A percentile compares a stretch with the other conserved stretches of the same genome.
These are phyloP conservation scores for Tympanoctomys barrerae DNA, from an alignment of 2,797 vertebrate species.

Conservation along the genomic window DNA sequence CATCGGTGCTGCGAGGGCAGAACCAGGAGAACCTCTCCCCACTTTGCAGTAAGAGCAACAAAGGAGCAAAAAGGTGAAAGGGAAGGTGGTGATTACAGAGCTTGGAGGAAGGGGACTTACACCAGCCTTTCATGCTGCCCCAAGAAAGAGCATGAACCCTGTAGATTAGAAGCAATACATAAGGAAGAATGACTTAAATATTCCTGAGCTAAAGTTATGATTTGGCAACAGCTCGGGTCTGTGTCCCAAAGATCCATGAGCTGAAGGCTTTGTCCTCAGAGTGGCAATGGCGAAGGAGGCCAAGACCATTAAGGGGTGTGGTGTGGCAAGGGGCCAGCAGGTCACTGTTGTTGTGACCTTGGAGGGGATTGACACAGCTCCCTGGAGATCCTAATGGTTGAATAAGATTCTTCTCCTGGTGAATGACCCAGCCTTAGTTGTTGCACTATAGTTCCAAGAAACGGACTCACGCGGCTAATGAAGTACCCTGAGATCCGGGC, in stretches of 20 bases:
- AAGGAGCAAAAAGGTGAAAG: not conserved
- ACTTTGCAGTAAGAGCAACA: not conserved
- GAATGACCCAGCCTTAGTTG: not conserved
- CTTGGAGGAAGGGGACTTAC: not conserved
- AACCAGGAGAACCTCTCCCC: not conserved
- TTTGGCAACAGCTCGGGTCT: not conserved
- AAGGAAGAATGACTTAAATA: not conserved
- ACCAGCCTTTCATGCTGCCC: not conserved
- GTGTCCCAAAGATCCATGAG: not conserved
- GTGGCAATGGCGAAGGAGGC: not conserved
- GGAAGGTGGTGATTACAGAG: not conserved
- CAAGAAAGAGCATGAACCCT: not conserved
- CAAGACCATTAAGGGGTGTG: not conserved
- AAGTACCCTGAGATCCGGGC: not conserved
- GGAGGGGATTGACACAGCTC: not conserved
- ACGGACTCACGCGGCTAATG: not conserved
- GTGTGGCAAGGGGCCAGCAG: not conserved
- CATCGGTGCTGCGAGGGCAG: not conserved
- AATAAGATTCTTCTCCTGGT: not conserved
- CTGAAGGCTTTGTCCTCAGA: not conserved
- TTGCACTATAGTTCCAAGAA: not conserved
- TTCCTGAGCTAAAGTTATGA: not conserved
- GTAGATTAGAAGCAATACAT: not conserved
- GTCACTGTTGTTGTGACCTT: not conserved
- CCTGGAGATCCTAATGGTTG: not conserved